These are phyloP conservation scores for Lacanobia oleracea DNA, from an alignment of 2,888 invertebrate species.

Conservation along the genomic window DNA sequence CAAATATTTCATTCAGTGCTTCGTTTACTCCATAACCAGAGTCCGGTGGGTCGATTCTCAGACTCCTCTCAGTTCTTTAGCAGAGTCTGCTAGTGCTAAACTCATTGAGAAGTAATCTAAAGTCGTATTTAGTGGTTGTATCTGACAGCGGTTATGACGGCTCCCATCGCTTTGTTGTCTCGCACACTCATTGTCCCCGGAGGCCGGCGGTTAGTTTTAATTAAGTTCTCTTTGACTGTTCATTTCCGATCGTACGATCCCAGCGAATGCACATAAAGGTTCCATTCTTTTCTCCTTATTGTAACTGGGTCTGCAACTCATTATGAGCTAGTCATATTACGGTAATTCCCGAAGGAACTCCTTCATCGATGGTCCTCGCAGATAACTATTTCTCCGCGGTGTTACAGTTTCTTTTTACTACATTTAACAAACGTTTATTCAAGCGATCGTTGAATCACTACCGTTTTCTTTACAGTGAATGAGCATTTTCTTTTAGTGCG, in stretches of 20 bases:
- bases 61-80: no score
- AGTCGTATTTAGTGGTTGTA: slow-evolving; percentile 77
- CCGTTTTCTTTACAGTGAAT: slow-evolving; percentile 31
- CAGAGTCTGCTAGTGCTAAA: slow-evolving; percentile 61
- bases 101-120: slow-evolving; percentile 76
- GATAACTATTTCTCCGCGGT: slow-evolving; percentile 67
- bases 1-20: slow-evolving; percentile 24
- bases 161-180: slow-evolving; percentile 81
- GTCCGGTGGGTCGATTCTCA: no score
- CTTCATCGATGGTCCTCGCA: slow-evolving; percentile 72
- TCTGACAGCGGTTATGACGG: slow-evolving; percentile 82
- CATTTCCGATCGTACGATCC: slow-evolving; percentile 77
- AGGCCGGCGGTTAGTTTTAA: slow-evolving; percentile 83
- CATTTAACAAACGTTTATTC: slow-evolving; percentile 62
- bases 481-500: slow-evolving; percentile 30
- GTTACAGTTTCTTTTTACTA: slow-evolving; percentile 65
- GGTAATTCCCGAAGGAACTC: slow-evolving; percentile 75
- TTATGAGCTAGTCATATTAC: slow-evolving; percentile 78
- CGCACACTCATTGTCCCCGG: slow-evolving; percentile 77
- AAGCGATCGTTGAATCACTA: slow-evolving; percentile 48
- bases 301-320: slow-evolving; percentile 77
- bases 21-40: no score
- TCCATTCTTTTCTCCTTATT: slow-evolving; percentile 69
- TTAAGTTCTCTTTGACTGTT: slow-evolving; percentile 83
- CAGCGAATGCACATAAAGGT: slow-evolving; percentile 71